A percentile compares a stretch with the other conserved stretches of the same genome.
These are phyloP conservation scores for Suncus etruscus DNA, from an alignment of 2,113 vertebrate species.

Conservation along the genomic window DNA sequence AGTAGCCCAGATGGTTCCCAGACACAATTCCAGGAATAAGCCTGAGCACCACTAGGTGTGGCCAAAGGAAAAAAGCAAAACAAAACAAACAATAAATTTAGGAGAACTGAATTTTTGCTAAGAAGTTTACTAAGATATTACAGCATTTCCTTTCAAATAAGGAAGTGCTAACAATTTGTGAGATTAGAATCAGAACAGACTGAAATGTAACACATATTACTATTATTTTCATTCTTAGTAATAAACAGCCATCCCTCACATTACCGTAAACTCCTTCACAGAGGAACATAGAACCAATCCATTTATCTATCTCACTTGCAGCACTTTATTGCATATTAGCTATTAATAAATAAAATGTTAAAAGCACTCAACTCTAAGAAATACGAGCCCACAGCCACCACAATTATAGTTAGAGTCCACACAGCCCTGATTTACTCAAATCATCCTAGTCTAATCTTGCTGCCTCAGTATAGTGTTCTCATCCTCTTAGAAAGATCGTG, in stretches of 20 bases:
- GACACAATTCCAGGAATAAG: no score
- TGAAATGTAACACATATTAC: neutral
- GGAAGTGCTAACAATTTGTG: conserved; percentile 50
- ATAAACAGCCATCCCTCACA: neutral
- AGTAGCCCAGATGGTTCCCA: no score
- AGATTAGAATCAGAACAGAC: neutral
- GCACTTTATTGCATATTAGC: neutral
- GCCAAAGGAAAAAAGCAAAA: no score
- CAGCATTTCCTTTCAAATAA: conserved; percentile 64
- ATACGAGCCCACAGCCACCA: neutral
- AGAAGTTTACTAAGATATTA: conserved; percentile 53
- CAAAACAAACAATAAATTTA: neutral
- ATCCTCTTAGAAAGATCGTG: neutral
- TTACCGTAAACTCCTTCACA: neutral
- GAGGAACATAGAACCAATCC: neutral
- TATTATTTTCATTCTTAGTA: neutral
- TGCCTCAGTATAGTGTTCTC: neutral
- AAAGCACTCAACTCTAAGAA: neutral
- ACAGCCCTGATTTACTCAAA: neutral
- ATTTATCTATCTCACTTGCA: neutral
- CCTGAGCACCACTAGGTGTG: no score
- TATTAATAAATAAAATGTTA: neutral
- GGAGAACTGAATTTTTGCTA: conserved; percentile 48
- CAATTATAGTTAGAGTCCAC: neutral
- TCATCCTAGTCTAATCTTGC: neutral